phyloP scores from a whole-genome alignment of 2,113 vertebrate genomes.

The Hepsetus odoe region DNA sequence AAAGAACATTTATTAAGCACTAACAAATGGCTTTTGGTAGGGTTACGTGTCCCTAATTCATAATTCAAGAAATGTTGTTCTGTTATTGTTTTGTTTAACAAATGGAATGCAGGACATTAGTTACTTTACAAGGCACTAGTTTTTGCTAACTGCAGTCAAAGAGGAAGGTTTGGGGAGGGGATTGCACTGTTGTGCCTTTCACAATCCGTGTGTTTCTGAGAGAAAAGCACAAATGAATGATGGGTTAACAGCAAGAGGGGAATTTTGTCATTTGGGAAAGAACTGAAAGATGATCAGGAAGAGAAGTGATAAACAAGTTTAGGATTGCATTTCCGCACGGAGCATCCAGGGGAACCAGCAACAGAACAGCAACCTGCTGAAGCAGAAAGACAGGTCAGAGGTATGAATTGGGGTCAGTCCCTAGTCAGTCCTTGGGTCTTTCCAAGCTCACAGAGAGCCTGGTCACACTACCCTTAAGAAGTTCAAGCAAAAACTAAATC shows the following conservation, averaged over 20 bases:
- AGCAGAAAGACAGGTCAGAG: slow-evolving; percentile 9
- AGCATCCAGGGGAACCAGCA: slow-evolving; percentile 97
- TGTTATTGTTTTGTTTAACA: slow-evolving; percentile 46
- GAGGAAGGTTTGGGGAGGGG: slow-evolving; percentile 23
- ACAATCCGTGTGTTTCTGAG: slow-evolving; percentile 48
- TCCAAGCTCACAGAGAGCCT: not conserved
- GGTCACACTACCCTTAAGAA: not conserved
- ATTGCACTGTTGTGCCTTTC: slow-evolving; percentile 49
- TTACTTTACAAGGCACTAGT: slow-evolving; percentile 80
- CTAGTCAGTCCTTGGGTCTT: not conserved
- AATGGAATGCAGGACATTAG: slow-evolving; percentile 66
- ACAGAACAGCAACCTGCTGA: slow-evolving; percentile 89
- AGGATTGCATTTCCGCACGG: slow-evolving; percentile 91
- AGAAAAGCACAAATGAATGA: slow-evolving; percentile 52
- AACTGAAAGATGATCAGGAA: slow-evolving; percentile 54
- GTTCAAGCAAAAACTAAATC: not conserved
- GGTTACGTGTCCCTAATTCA: slow-evolving; percentile 35
- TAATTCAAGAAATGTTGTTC: slow-evolving; percentile 35
- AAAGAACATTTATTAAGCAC: not conserved
- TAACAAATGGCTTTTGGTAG: slow-evolving; percentile 49
- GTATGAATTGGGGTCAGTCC: not conserved
- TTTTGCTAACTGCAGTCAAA: slow-evolving; percentile 69
- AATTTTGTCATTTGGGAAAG: slow-evolving; percentile 15
- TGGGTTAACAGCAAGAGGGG: slow-evolving; percentile 40
- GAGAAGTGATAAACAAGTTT: slow-evolving; percentile 62